Percentiles rank a stretch among this genome's conserved stretches.
These are phyloP conservation scores for Cetonia aurata DNA, from an alignment of 2,888 invertebrate genomes.

Conservation along the genomic window DNA sequence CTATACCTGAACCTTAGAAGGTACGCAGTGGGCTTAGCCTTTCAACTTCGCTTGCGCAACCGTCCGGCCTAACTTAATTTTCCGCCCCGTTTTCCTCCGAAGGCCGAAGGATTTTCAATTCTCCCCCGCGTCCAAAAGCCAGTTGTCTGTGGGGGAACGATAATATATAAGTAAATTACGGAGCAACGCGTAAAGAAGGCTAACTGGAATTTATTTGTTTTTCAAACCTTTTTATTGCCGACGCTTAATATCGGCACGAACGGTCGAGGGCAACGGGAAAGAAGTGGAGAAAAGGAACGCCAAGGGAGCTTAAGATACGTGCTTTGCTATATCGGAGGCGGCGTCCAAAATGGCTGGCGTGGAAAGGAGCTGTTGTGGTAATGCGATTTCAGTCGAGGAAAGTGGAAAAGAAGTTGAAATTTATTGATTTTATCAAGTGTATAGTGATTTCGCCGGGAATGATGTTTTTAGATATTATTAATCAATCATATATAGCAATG, in stretches of 20 bases:
- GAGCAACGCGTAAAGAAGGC: constrained; percentile 15
- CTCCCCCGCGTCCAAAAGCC: background rate
- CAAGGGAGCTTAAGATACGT: too few species aligned
- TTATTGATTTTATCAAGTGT: too few species aligned
- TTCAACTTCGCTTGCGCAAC: background rate
- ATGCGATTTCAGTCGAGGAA: too few species aligned
- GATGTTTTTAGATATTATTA: too few species aligned
- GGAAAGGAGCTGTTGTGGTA: too few species aligned
- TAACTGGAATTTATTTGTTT: constrained; percentile 38
- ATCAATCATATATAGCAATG: too few species aligned
- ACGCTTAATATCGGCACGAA: constrained; percentile 28
- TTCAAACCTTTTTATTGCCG: constrained; percentile 34
- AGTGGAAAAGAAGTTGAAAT: too few species aligned
- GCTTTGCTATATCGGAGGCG: too few species aligned
- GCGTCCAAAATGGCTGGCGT: too few species aligned
- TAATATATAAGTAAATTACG: constrained; percentile 34
- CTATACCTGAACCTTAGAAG: background rate
- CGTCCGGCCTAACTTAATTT: constrained; percentile 16
- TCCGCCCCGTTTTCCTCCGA: constrained; percentile 12
- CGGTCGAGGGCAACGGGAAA: background rate
- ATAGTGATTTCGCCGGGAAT: too few species aligned
- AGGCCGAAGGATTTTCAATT: constrained; percentile 12
- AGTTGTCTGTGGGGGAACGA: background rate
- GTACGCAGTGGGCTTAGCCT: background rate
- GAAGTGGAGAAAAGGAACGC: too few species aligned